Evolutionary conservation across 2,888 invertebrate genomes (phyloP), one percentile per base, ranked within the genome.

Genomic region (Epistrophe eligans): DNA sequence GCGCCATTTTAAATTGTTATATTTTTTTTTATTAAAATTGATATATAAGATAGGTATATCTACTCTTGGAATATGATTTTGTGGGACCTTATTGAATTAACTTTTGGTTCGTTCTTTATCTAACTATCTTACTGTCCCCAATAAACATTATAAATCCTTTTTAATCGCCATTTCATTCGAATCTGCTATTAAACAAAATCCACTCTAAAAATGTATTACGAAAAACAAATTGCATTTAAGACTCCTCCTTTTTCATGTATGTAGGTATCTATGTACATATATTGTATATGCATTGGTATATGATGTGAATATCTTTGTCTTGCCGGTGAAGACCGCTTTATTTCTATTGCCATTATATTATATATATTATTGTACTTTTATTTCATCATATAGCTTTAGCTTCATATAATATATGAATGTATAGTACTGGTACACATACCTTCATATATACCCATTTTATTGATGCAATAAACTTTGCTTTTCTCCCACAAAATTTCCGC

Each of bases 391-490:
- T 70, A 60, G 72, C 32, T 66, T 17, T 70, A 60, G 72, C 32
- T 66, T 17, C 52, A 43, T 19, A 45, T n/a, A 45, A 48, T 24
- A 3, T 24, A 24, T 24, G 3, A 1, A 24, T 24, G 24, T 24
- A 24, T 24, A 3, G 24, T 24, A 24, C 24, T 24, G 13, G 45
- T 55, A 0, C 9, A 35, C 35, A 38, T 19, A 35, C 11, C 0
- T 2, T 2, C 7, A 28, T 15, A 40, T 15, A 24, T 62, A 40
- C 4, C 24, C 9, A 40, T 66, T 85, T 85, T 85, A 85, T 85
- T 85, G 84, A 70, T 73, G 84, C 81, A 73, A 85, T 85, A 85
- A 85, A 85, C 81, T 73, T 77, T 55, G 50, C 50, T 67, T 45
- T 72, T 35, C 45, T 73, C 43, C 35, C 38, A 28, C 45, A 60